A percentile compares a stretch with the other conserved stretches of the same genome.
phyloP scores from a whole-genome alignment of 37 sponge, comb jelly and placozoan species.

The Crambe crambe region DNA sequence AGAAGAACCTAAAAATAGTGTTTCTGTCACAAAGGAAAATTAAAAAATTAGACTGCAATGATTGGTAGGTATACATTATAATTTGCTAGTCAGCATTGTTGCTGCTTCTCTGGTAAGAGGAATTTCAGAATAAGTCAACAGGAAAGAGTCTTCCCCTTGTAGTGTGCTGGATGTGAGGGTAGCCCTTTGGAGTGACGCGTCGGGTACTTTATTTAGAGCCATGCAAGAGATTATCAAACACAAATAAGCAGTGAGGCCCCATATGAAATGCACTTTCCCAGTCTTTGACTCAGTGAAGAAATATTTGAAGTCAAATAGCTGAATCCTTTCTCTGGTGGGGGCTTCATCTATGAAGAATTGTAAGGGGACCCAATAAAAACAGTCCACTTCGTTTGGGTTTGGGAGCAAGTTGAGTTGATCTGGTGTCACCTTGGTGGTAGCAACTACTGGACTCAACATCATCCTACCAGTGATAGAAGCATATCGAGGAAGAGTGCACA shows the following conservation, averaged over 20 bases:
- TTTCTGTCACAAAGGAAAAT: too few relatives aligned
- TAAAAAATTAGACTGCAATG: too few relatives aligned
- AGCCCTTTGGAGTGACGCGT: not conserved
- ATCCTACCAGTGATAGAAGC: not conserved
- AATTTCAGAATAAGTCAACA: too few relatives aligned
- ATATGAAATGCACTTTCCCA: conserved; percentile 10
- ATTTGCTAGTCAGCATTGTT: too few relatives aligned
- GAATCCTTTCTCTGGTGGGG: not conserved
- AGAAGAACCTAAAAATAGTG: not conserved
- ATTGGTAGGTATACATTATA: too few relatives aligned
- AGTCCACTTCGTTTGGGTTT: conserved; percentile 43
- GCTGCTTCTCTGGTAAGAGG: too few relatives aligned
- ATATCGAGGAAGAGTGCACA: conserved; percentile 32
- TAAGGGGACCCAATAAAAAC: conserved; percentile 57
- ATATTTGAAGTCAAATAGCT: not conserved
- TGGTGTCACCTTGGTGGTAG: not conserved
- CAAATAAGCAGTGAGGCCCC: conserved; percentile 46
- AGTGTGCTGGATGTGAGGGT: too few relatives aligned
- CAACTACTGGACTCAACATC: conserved; percentile 27
- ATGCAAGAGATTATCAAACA: conserved; percentile 26
- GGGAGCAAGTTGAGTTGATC: conserved; percentile 27
- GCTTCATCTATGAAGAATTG: conserved; percentile 12
- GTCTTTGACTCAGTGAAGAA: conserved; percentile 1
- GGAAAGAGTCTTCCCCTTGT: too few relatives aligned
- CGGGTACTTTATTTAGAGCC: conserved; percentile 19